Evolutionary conservation across 1,140 invertebrate species (phyloP), one percentile per base, ranked within the genome.

Genomic region (Diorhabda carinulata): DNA sequence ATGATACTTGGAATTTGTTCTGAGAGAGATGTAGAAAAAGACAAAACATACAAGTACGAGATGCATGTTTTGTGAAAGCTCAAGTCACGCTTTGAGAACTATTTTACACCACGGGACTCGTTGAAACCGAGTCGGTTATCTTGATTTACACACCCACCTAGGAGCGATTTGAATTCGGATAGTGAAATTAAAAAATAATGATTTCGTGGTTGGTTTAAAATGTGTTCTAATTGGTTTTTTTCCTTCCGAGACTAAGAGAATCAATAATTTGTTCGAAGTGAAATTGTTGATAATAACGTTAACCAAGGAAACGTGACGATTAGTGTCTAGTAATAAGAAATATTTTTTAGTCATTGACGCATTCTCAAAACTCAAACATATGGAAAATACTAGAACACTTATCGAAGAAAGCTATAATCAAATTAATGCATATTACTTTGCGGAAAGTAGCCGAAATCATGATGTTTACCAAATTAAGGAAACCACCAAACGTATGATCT

Each of bases 131-230:
- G 25, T 8, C 47, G 47, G 47, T n/a, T 52, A 52, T 52, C 47
- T 52, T n/a, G 47, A 52, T 52, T 52, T 52, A 52, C 47, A 52
- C 47, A 52, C 47, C 47, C 47, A 52, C 47, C 47, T 52, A 6
- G n/a, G 47, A 52, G 6, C 47, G 47, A 52, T 52, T 52, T 52
- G 47, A 52, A 52, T 52, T 52, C 47, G 47, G 47, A 52, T 52
- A 52, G 47, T 8, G 47, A 52, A 52, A 52, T 52, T 52, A 52
- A 52, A 52, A 52, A 52, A 52, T 52, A 52, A 52, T 52, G 47
- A 52, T 52, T 52, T 52, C 47, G 47, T 52, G 47, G 47, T 52
- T 52, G 47, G 6, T n/a, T 52, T 6, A n/a, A 52, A 52, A 52
- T 52, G n/a, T 25, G 47, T 52, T 52, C n/a, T 52, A 52, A 52